Percentiles rank a stretch among this genome's conserved stretches.
Conservation (phyloP, 2,797 vertebrate genomes). For the Graptemys geographica region DNA sequence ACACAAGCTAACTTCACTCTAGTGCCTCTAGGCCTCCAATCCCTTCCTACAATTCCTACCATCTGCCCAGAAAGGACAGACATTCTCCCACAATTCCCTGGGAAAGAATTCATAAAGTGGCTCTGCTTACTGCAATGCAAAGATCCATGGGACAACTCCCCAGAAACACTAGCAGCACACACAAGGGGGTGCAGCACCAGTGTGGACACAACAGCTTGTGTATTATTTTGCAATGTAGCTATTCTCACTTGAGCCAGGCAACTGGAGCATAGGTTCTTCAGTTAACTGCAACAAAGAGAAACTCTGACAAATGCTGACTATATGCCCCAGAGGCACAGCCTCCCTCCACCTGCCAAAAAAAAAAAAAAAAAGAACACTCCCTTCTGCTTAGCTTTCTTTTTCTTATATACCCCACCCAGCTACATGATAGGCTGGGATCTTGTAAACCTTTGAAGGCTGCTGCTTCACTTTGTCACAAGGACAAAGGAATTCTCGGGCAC, state of each 20-base stretch:
- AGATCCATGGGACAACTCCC: neutral
- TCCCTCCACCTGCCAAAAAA: neutral
- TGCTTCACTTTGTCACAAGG: neutral
- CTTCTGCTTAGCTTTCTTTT: neutral
- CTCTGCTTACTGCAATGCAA: neutral
- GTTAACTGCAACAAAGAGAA: neutral
- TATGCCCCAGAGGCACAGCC: neutral
- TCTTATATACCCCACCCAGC: neutral
- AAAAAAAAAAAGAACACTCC: neutral
- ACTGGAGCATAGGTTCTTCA: neutral
- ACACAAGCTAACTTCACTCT: neutral
- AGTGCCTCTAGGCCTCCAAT: neutral
- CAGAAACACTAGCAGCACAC: neutral
- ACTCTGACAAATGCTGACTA: neutral
- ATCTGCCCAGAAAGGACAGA: neutral
- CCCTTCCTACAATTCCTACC: neutral
- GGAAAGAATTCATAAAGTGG: neutral
- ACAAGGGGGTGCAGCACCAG: neutral
- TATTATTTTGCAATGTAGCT: neutral
- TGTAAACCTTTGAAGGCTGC: neutral
- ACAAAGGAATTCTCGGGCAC: neutral
- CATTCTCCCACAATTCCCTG: neutral
- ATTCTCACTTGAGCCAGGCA: neutral
- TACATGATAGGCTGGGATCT: neutral
- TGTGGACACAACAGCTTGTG: neutral